phyloP scores from a whole-genome alignment of 2,113 vertebrate genomes.

The Myrmecobius fasciatus region DNA sequence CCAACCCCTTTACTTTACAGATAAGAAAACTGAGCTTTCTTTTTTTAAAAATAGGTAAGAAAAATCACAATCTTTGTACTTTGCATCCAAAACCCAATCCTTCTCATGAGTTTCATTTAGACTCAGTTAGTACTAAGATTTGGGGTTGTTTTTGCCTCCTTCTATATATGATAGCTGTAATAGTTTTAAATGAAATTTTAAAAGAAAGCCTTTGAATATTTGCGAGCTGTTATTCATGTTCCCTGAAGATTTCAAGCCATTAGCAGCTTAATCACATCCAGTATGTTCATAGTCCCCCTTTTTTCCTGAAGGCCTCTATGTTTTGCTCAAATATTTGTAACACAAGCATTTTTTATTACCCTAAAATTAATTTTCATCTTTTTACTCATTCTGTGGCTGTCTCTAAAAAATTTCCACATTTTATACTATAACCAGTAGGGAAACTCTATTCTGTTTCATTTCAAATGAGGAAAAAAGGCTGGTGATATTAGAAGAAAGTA shows the following conservation, averaged over 20 bases:
- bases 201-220: not conserved
- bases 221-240: not conserved
- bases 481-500: not conserved
- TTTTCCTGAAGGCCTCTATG: not conserved
- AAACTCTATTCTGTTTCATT: not conserved
- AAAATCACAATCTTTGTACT: not conserved
- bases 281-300: not conserved
- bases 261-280: slow-evolving; percentile 4
- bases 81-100: not conserved
- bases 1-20: not conserved
- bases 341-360: not conserved
- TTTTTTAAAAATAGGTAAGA: not conserved
- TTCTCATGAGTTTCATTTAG: not conserved
- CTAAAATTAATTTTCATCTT: slow-evolving; percentile 10
- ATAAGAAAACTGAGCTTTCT: too few relatives aligned
- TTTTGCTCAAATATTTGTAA: slow-evolving; percentile 20
- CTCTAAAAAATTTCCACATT: not conserved
- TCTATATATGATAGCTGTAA: not conserved
- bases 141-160: not conserved
- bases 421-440: not conserved
- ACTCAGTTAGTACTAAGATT: not conserved
- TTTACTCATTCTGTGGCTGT: not conserved
- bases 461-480: not conserved
- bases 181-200: slow-evolving; percentile 4
- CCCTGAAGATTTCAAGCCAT: not conserved